Conservation (phyloP, 2,113 vertebrate species). For the Cyphotilapia sp. region DNA sequence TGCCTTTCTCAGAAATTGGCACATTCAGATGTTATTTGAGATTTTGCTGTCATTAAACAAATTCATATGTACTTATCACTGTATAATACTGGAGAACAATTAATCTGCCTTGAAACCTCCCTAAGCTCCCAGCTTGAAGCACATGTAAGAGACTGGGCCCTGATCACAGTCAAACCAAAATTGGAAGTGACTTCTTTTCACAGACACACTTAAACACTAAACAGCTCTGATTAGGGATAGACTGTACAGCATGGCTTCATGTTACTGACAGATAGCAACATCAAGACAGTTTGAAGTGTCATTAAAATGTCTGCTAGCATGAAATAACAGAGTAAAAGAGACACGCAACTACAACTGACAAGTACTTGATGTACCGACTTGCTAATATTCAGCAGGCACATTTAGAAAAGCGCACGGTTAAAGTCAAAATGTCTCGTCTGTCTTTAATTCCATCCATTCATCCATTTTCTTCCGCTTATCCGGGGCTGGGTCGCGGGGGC, state of each 20-base stretch:
- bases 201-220: not conserved
- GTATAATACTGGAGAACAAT: not conserved
- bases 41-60: not conserved
- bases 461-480: not conserved
- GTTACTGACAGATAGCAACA: not conserved
- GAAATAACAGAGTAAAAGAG: not conserved
- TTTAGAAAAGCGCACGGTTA: not conserved
- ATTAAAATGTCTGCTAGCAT: not conserved
- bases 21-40: not conserved
- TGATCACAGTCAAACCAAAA: not conserved
- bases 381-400: not conserved
- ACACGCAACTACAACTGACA: not conserved
- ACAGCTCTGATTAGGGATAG: not conserved
- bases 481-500: accelerated
- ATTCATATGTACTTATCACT: not conserved
- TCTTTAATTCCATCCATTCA: not conserved
- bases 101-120: not conserved
- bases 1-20: not conserved
- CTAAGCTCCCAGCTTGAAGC: not conserved
- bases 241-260: not conserved
- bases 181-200: not conserved
- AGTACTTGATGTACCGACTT: not conserved
- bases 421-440: not conserved
- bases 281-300: not conserved
- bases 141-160: not conserved